Percentiles rank a stretch among this genome's conserved stretches.
Evolutionary conservation across 2,113 vertebrate species (phyloP).

Genomic region (Boulengeromyrus knoepffleri): DNA sequence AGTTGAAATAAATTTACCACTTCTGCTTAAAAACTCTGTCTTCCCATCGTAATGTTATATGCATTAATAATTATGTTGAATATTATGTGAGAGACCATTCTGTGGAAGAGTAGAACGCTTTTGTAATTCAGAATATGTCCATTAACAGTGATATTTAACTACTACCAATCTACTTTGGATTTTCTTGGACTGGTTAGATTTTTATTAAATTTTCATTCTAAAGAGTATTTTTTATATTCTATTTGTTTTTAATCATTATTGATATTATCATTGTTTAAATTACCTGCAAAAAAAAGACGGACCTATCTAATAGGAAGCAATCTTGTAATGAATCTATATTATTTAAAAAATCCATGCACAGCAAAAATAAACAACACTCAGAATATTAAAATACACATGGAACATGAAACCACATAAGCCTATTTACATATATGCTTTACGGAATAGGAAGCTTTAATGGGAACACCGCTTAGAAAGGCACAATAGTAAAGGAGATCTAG

Average conservation of each 20-base stretch:
- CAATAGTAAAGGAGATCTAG: constrained; percentile 16
- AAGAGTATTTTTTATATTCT: neutral
- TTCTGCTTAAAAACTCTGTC: neutral
- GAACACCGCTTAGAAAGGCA: neutral
- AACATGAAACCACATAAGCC: neutral
- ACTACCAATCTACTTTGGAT: neutral
- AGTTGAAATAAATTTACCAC: neutral
- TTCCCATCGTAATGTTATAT: neutral
- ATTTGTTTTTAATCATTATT: neutral
- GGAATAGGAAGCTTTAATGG: neutral
- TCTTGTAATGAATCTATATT: neutral
- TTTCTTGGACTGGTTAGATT: neutral
- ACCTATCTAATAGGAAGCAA: neutral
- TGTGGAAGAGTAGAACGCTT: neutral
- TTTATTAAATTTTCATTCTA: neutral
- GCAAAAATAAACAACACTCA: neutral
- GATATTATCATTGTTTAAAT: neutral
- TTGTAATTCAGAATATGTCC: neutral
- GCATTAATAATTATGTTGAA: neutral
- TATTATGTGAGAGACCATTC: neutral
- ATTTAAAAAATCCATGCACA: neutral
- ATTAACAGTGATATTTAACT: neutral
- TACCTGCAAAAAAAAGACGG: neutral
- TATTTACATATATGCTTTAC: neutral
- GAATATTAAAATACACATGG: neutral